Evolutionary conservation across 2,888 invertebrate species (phyloP), one percentile per base, ranked within the genome.

Genomic region (Hermodice carunculata): DNA sequence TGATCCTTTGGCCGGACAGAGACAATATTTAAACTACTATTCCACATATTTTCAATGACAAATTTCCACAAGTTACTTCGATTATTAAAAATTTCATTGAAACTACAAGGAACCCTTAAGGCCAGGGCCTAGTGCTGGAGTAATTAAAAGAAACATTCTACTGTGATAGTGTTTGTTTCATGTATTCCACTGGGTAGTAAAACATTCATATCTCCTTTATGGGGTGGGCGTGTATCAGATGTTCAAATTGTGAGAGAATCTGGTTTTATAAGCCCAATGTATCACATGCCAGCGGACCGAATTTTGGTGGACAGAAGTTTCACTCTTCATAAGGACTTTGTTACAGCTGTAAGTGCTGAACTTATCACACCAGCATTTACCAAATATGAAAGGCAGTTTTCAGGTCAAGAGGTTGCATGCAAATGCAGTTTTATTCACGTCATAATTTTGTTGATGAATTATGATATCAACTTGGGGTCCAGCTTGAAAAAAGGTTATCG

Each of bases 291-390:
- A 37, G 70, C 62, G 24, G 71, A 73, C 57, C 68, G 70, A 43
- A 67, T 74, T 43, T 46, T 74, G 22, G 74, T 69, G 11, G 73
- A 74, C 29, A 42, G 71, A n/a, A 67, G 67, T 3, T 74, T 74
- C 46, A 70, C 70, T 3, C 37, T 74, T 1, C 32, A 70, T n/a
- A 66, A 73, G 26, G 74, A 74, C 28, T 67, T 74, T 66, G 70
- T 65, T 0, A 54, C 53, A 17, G 17, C 11, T 3, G 69, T 67
- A 64, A 37, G 64, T 42, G 69, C 69, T 28, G 66, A 73, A 48
- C 57, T 73, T 3, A 37, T 70, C 19, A 61, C 51, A n/a, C 70
- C 68, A 32, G 49, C 64, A 42, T 75, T 67, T 60, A 68, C 62
- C n/a, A 66, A 61, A 32, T 70, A 66, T 5, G 67, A 70, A 44